Evolutionary conservation across 1,140 invertebrate species (phyloP).

Genomic region (Platyscapa corneri): DNA sequence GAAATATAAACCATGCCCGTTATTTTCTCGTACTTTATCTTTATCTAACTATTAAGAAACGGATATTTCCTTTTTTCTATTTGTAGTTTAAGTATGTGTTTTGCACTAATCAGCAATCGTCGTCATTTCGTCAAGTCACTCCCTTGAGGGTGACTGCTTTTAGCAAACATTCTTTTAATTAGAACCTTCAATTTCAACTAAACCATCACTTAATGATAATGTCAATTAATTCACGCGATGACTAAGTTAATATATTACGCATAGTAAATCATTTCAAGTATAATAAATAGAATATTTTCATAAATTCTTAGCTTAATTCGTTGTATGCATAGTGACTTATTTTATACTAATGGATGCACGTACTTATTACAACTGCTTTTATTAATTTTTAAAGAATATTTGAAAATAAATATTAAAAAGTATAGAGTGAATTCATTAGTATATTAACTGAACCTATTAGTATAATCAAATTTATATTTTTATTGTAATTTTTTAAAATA

Average conservation of each 20-base stretch:
- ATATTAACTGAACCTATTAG: not conserved
- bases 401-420: not conserved
- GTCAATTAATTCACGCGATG: not conserved
- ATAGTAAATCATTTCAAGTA: not conserved
- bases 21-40: not conserved
- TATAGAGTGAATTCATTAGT: not conserved
- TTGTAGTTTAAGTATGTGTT: not conserved
- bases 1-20: not conserved
- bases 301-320: not conserved
- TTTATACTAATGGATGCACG: too few relatives aligned
- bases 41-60: not conserved
- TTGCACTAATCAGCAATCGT: not conserved
- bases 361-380: not conserved
- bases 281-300: not conserved
- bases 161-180: slow-evolving; percentile 4
- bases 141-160: not conserved
- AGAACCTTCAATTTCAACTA: not conserved
- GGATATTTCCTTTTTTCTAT: not conserved
- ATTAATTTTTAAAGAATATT: not conserved
- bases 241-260: not conserved
- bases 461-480: not conserved
- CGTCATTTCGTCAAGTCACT: slow-evolving; percentile 11
- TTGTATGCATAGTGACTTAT: not conserved
- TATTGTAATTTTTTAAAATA: too few relatives aligned
- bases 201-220: not conserved